phyloP scores from a whole-genome alignment of 2,113 vertebrate species.

The Boleophthalmus pectinirostris region DNA sequence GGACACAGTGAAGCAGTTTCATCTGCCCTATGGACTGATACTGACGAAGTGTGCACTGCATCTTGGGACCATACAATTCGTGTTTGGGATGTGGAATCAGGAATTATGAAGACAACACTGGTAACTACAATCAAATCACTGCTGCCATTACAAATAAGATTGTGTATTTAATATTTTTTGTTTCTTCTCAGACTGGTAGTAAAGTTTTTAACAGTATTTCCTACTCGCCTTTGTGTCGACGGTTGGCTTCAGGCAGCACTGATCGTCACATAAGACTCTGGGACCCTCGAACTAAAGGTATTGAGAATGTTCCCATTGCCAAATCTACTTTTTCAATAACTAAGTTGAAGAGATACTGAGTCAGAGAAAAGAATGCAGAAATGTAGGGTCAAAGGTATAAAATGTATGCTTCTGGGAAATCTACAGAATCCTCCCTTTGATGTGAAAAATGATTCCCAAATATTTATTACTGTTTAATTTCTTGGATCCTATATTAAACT shows the following conservation, averaged over 20 bases:
- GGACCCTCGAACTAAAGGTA: constrained; percentile 95
- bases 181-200: constrained; percentile 83
- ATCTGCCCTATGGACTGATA: constrained; percentile 90
- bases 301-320: neutral
- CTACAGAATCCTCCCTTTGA: no score
- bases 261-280: constrained; percentile 93
- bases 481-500: neutral
- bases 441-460: no score
- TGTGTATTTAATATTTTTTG: neutral
- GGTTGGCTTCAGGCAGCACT: constrained; percentile 91
- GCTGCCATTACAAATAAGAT: neutral
- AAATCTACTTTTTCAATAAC: neutral
- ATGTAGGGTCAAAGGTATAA: no score
- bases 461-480: no score
- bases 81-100: constrained; percentile 91
- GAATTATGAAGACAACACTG: constrained; percentile 85
- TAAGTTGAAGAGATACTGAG: no score
- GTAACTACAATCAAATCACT: constrained; percentile 67
- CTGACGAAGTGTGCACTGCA: constrained; percentile 91
- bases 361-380: no score
- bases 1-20: constrained; percentile 94
- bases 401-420: no score
- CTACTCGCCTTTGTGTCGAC: constrained; percentile 90
- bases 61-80: constrained; percentile 98
- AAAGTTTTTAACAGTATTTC: constrained; percentile 96